A percentile compares a stretch with the other conserved stretches of the same genome.
These are phyloP conservation scores for Galerucella nymphaeae DNA, from an alignment of 2,888 invertebrate genomes.

Conservation along the genomic window DNA sequence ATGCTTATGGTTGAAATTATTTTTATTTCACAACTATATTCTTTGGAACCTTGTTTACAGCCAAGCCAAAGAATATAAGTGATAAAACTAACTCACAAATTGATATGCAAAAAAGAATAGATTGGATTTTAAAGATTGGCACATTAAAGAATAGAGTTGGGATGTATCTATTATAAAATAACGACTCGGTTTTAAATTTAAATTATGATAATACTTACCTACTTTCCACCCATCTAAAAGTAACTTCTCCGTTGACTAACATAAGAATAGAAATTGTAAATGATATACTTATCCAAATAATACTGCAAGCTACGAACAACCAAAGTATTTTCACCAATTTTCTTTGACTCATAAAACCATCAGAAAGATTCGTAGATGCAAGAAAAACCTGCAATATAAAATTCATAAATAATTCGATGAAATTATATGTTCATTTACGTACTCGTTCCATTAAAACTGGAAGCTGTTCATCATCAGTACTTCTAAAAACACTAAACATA, in stretches of 20 bases:
- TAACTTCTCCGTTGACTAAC: slow-evolving; percentile 72
- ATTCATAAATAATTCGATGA: slow-evolving; percentile 15
- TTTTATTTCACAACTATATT: no score
- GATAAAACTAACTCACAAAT: no score
- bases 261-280: slow-evolving; percentile 74
- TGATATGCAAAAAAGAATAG: not conserved
- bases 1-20: no score
- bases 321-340: slow-evolving; percentile 77
- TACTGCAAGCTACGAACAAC: slow-evolving; percentile 76
- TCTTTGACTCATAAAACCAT: slow-evolving; percentile 75
- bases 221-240: slow-evolving; percentile 73
- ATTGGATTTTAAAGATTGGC: not conserved
- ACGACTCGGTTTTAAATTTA: no score
- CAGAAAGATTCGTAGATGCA: slow-evolving; percentile 76
- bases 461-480: slow-evolving; percentile 83
- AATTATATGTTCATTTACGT: slow-evolving; percentile 49
- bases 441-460: slow-evolving; percentile 87
- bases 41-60: no score
- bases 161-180: no score
- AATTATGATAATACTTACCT: slow-evolving; percentile 66
- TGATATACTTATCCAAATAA: slow-evolving; percentile 78
- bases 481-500: slow-evolving; percentile 78
- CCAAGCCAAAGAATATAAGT: no score
- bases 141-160: no score
- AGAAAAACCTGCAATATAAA: slow-evolving; percentile 76